Percentiles rank a stretch among this genome's conserved stretches.
phyloP scores from a whole-genome alignment of 2,113 vertebrate species.

The Nycticorax nycticorax region DNA sequence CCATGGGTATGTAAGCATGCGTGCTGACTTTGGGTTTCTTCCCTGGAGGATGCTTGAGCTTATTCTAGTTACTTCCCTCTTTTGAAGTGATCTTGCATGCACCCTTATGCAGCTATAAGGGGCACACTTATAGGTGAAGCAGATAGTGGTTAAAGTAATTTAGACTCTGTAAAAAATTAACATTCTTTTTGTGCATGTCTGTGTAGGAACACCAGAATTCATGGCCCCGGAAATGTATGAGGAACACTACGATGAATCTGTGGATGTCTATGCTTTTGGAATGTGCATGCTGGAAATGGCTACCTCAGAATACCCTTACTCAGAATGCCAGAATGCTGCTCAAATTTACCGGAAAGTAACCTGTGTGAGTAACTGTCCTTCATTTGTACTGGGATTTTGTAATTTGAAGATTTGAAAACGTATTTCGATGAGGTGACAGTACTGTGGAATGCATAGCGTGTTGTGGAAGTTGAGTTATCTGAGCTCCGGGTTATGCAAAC shows the following conservation, averaged over 20 bases:
- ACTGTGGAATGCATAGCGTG: rapidly evolving
- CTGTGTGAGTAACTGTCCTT: constrained; percentile 83
- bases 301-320: constrained; percentile 97
- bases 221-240: constrained; percentile 99
- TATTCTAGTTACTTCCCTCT: not conserved
- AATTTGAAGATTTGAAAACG: not conserved
- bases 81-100: not conserved
- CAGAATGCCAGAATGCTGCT: constrained; percentile 98
- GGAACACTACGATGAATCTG: constrained; percentile 94
- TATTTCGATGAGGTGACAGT: not conserved
- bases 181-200: not conserved
- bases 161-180: rapidly evolving
- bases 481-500: not conserved
- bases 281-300: constrained; percentile 99
- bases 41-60: not conserved
- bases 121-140: not conserved
- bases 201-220: constrained; percentile 93
- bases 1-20: not conserved
- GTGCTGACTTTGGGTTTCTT: not conserved
- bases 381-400: rapidly evolving
- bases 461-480: not conserved
- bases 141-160: not conserved
- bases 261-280: constrained; percentile 97
- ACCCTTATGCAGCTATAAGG: not conserved
- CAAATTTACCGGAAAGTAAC: constrained; percentile 99